phyloP scores from a whole-genome alignment of 2,888 invertebrate species.

The Synergus japonicus region DNA sequence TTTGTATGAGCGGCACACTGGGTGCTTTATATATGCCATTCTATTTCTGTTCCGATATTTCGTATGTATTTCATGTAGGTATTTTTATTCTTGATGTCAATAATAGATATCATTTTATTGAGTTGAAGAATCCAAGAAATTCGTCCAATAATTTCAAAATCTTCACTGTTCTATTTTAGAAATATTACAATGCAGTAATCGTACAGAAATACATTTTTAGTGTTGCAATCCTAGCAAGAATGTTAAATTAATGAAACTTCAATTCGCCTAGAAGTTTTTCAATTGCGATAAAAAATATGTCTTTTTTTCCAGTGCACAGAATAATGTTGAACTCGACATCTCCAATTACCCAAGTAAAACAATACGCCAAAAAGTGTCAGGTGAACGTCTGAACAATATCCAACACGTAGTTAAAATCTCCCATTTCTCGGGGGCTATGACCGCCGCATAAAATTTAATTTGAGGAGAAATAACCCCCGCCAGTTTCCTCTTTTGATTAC shows the following conservation, averaged over 20 bases:
- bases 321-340: constrained; percentile 31
- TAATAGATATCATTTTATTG: too few species aligned
- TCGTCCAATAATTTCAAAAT: too few species aligned
- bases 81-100: not conserved
- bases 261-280: not conserved
- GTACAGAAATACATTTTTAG: too few species aligned
- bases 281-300: not conserved
- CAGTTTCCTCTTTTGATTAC: not conserved
- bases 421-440: constrained; percentile 25
- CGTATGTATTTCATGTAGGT: not conserved
- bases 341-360: constrained; percentile 29
- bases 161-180: too few species aligned
- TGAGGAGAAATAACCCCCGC: not conserved
- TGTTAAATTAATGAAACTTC: too few species aligned
- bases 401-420: constrained; percentile 39
- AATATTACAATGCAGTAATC: too few species aligned
- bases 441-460: constrained; percentile 3
- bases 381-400: constrained; percentile 37
- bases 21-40: constrained; percentile 20
- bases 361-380: constrained; percentile 34
- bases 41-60: constrained; percentile 13
- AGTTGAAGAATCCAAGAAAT: too few species aligned
- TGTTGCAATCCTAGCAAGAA: too few species aligned
- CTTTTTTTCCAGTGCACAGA: not conserved
- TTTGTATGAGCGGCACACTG: constrained; percentile 21